Base-by-base conservation (phyloP, 1,140 invertebrate species). In the Reticulitermes speratus region DNA sequence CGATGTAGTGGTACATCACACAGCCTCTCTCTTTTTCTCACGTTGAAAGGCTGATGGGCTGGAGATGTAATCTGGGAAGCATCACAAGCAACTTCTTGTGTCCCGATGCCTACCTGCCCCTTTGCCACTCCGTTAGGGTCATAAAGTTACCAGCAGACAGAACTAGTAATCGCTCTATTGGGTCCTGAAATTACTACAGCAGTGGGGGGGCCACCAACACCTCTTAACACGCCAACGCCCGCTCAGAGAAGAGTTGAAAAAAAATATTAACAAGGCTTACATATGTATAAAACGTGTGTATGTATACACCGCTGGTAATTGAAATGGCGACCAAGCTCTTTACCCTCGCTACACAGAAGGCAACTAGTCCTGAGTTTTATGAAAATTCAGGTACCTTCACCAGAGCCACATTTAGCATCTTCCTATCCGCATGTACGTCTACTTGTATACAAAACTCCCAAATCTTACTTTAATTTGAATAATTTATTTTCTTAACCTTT, bases 81-180 rank as follows among this genome's bases (percentile, higher is more conserved):
- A 75, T 75, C 65, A 75, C 25, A 5, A 75, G 25, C 65, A 16
- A 75, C 65, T 75, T 75, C 65, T 75, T 75, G 65, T 75, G 65
- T 75, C 65, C n/a, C 8, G 65, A 75, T 75, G 65, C 65, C 65
- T n/a, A 8, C 59, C 59, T 65, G 21, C 59, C 59, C 25, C 59
- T 75, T 16, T 75, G n/a, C n/a, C 25, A 12, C 25, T 75, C 65
- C 65, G 2, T 11, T 9, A 75, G 65, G 65, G 65, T 75, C 65
- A 30, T 75, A 75, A 75, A 75, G 65, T 75, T 75, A 75, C 65
- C n/a, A 14, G 65, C 65, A 30, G 65, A 75, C 65, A 75, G 65
- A 75, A 75, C 65, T 75, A 9, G 65, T 75, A 75, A 75, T 75
- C 65, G 65, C 65, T 75, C 65, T 75, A 75, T 75, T 75, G 65